phyloP scores from a whole-genome alignment of 2,113 vertebrate species.

The Zosterops borbonicus region DNA sequence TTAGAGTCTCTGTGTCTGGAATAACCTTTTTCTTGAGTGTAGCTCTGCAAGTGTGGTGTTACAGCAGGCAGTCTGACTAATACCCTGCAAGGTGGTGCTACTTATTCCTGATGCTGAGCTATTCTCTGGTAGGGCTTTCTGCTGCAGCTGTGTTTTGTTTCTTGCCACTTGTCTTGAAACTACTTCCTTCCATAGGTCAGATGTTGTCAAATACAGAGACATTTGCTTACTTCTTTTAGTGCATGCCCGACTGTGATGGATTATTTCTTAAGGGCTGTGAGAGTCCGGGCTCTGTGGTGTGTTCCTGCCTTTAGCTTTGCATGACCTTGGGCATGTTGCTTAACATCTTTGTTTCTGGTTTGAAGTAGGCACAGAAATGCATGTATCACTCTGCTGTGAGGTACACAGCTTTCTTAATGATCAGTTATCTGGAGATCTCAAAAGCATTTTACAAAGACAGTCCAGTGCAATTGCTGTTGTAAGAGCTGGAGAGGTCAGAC shows the following conservation, averaged over 20 bases:
- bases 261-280: constrained; percentile 13
- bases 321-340: constrained; percentile 49
- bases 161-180: constrained; percentile 37
- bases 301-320: constrained; percentile 30
- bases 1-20: background rate
- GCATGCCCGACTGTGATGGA: background rate
- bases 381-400: constrained; percentile 18
- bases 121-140: background rate
- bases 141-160: constrained; percentile 40
- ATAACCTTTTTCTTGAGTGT: background rate
- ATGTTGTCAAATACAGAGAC: constrained; percentile 19
- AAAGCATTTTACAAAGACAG: constrained; percentile 46
- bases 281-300: background rate
- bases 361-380: constrained; percentile 53
- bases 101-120: background rate
- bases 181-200: constrained; percentile 48
- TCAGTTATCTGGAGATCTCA: constrained; percentile 52
- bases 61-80: background rate
- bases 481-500: constrained; percentile 37
- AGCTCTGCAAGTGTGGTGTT: background rate
- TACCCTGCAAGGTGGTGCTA: background rate
- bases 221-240: constrained; percentile 43
- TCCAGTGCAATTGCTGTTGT: constrained; percentile 26
- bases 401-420: constrained; percentile 49
- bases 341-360: constrained; percentile 44